Conservation (phyloP, 2,888 invertebrate species). For the Ophraella communa region DNA sequence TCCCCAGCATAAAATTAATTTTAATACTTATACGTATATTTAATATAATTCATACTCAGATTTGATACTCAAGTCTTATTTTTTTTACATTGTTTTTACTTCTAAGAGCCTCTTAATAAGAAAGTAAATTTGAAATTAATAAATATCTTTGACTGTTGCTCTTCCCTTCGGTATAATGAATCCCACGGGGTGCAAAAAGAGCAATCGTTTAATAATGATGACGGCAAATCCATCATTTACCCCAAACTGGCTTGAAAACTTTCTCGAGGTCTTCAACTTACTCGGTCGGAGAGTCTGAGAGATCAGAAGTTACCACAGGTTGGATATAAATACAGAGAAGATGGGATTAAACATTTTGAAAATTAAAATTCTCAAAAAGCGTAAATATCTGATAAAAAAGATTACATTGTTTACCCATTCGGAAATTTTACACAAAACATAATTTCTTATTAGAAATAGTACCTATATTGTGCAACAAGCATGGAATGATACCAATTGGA, state of each 20-base stretch:
- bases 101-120: no score
- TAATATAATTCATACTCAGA: no score
- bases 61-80: no score
- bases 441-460: no score
- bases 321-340: not conserved
- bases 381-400: not conserved
- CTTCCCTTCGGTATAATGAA: slow-evolving; percentile 3
- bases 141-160: not conserved
- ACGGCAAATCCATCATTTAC: slow-evolving; percentile 39
- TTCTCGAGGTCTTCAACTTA: slow-evolving; percentile 29
- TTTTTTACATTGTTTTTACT: no score
- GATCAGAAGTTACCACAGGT: slow-evolving; percentile 5
- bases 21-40: no score
- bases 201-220: slow-evolving; percentile 35
- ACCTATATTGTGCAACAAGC: no score
- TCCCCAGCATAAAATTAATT: no score
- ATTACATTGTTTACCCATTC: no score
- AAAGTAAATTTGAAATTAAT: no score
- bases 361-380: not conserved
- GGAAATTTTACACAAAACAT: no score
- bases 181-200: slow-evolving; percentile 12
- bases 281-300: slow-evolving; percentile 4
- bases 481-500: no score
- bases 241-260: slow-evolving; percentile 30
- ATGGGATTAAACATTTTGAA: not conserved